Percentiles rank a stretch among this genome's conserved stretches.
Evolutionary conservation across 1,140 invertebrate genomes (phyloP).

Genomic region (Venustaconcha ellipsiformis): DNA sequence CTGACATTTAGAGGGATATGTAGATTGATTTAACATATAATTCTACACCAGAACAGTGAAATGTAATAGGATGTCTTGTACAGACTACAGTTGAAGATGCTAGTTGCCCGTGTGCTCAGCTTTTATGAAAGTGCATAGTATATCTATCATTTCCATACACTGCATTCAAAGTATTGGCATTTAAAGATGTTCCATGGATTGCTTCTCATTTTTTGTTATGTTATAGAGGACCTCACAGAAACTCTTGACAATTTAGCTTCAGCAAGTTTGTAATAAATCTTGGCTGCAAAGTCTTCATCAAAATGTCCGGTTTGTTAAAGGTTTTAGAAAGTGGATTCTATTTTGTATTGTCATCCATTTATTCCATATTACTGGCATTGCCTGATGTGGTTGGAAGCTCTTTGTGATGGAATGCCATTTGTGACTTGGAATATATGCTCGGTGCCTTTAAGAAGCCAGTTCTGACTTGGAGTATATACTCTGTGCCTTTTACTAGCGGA

Average conservation of each 20-base stretch:
- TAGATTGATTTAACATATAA: slow-evolving; percentile 24
- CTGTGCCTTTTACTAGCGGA: background rate
- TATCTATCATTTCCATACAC: slow-evolving; percentile 49
- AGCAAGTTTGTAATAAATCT: background rate
- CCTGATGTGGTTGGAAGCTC: no score
- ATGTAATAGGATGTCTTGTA: slow-evolving; percentile 65
- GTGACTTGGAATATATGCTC: no score
- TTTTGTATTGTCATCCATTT: no score
- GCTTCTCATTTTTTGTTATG: background rate
- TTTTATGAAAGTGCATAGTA: slow-evolving; percentile 41
- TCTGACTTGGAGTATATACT: no score
- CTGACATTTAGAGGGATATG: slow-evolving; percentile 29
- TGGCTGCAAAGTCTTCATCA: background rate
- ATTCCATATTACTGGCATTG: no score
- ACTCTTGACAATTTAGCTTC: background rate
- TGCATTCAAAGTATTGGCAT: slow-evolving; percentile 42
- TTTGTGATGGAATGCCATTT: no score
- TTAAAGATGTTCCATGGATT: background rate
- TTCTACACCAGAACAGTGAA: slow-evolving; percentile 61
- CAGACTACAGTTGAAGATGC: slow-evolving; percentile 26
- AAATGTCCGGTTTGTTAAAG: background rate
- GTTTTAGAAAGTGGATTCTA: no score
- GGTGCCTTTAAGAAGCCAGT: no score
- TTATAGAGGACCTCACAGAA: background rate
- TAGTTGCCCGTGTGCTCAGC: slow-evolving; percentile 53